Evolutionary conservation across 2,888 invertebrate species (phyloP).

Genomic region (Pseudococcus viburni): DNA sequence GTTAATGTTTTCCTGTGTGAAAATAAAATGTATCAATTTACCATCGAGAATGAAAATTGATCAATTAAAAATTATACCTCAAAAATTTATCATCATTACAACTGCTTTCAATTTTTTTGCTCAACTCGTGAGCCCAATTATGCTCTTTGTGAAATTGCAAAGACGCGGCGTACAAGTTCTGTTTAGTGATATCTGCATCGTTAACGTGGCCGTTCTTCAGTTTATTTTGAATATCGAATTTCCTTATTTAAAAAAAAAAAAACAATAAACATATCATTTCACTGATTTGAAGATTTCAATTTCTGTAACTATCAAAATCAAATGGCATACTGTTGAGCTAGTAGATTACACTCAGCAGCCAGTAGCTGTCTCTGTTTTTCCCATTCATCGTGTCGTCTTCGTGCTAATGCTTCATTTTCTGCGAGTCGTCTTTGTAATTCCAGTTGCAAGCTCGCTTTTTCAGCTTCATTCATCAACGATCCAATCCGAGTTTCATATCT

Average conservation of each 20-base stretch:
- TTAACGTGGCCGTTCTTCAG: conserved; percentile 28
- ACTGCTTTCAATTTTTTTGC: conserved; percentile 26
- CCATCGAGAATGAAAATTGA: not conserved
- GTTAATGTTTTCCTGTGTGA: conserved; percentile 26
- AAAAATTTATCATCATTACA: not conserved
- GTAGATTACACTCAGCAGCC: conserved; percentile 39
- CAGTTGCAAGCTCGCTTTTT: conserved; percentile 57
- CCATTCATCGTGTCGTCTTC: conserved; percentile 57
- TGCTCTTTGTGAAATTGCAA: conserved; percentile 62
- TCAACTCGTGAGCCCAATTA: conserved; percentile 56
- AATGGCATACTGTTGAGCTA: conserved; percentile 52
- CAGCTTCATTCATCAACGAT: conserved; percentile 36
- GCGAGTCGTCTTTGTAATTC: conserved; percentile 51
- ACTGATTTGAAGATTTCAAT: not conserved
- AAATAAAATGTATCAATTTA: not conserved
- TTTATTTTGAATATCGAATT: conserved; percentile 57
- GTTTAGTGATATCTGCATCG: conserved; percentile 58
- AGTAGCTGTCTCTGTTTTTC: conserved; percentile 57
- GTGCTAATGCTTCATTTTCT: conserved; percentile 56
- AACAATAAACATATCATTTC: not conserved
- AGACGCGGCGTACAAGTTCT: conserved; percentile 60
- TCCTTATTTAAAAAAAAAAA: conserved; percentile 15
- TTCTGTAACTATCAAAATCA: not conserved
- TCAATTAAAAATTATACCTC: conserved; percentile 27
- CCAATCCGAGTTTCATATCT: conserved; percentile 38